Conservation (phyloP, 2,797 vertebrate species). For the Lagocephalus sceleratus region DNA sequence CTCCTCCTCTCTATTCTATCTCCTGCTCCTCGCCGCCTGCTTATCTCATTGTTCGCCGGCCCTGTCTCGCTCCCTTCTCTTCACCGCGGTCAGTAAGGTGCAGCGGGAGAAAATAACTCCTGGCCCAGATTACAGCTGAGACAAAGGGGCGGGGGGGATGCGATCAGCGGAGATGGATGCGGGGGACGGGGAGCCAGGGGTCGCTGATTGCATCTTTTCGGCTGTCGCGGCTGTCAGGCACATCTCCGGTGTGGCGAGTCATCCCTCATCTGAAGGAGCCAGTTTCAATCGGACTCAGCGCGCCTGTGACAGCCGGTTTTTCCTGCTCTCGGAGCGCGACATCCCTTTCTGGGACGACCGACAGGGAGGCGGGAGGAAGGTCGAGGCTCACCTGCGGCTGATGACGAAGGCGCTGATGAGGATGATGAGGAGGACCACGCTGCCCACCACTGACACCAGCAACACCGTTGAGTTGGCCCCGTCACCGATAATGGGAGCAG, state of each 20-base stretch:
- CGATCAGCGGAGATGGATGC: constrained; percentile 20
- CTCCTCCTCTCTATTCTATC: constrained; percentile 37
- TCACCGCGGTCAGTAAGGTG: constrained; percentile 24
- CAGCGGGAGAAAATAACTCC: constrained; percentile 54
- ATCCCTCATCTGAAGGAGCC: constrained; percentile 53
- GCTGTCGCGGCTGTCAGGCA: constrained; percentile 70
- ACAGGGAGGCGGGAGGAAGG: constrained; percentile 42
- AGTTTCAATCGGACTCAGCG: constrained; percentile 29
- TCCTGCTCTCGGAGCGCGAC: constrained; percentile 51
- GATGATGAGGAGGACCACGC: constrained; percentile 93
- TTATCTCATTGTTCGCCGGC: constrained; percentile 48
- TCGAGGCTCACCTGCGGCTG: constrained; percentile 90
- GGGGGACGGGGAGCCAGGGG: constrained; percentile 54
- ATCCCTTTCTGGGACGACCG: constrained; percentile 32
- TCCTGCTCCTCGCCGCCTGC: constrained; percentile 30
- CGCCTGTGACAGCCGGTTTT: constrained; percentile 15
- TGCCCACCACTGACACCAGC: constrained; percentile 92
- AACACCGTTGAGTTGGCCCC: constrained; percentile 94
- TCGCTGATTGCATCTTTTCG: constrained; percentile 72
- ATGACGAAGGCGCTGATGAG: constrained; percentile 95
- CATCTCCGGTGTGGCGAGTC: constrained; percentile 63
- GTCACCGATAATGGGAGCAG: constrained; percentile 92
- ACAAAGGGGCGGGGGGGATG: constrained; percentile 17
- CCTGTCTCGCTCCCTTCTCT: constrained; percentile 22
- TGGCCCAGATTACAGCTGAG: constrained; percentile 46